Evolutionary conservation across 1,140 invertebrate species (phyloP).

Genomic region (Ostrea edulis): DNA sequence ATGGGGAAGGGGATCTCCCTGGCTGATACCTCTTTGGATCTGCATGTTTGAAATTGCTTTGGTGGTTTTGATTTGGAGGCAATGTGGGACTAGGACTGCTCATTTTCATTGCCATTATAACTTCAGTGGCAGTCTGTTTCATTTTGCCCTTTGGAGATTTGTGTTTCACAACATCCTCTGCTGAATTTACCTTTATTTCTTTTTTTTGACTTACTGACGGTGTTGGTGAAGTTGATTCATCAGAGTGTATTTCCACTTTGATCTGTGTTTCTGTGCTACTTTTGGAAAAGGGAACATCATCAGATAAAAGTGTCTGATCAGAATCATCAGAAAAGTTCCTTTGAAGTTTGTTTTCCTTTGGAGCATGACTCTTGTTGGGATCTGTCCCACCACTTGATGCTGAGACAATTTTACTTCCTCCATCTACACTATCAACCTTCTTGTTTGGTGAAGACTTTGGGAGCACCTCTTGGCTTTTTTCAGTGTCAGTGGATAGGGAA

Average conservation of each 20-base stretch:
- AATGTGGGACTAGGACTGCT: conserved; percentile 41
- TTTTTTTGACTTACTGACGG: neutral
- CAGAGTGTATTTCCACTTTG: conserved; percentile 56
- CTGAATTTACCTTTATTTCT: conserved; percentile 1
- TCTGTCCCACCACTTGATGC: conserved; percentile 5
- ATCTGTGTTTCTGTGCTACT: conserved; percentile 59
- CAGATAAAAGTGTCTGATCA: conserved; percentile 52
- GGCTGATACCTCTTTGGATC: conserved; percentile 32
- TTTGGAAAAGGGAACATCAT: conserved; percentile 56
- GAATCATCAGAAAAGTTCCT: conserved; percentile 58
- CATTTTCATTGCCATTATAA: conserved; percentile 11
- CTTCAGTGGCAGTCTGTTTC: conserved; percentile 14
- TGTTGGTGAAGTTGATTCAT: conserved; percentile 41
- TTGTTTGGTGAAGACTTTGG: neutral
- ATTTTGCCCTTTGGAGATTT: neutral
- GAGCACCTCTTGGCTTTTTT: neutral
- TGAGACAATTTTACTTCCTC: neutral
- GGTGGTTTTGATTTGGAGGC: conserved; percentile 22
- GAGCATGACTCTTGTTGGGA: conserved; percentile 15
- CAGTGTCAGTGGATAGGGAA: conserved; percentile 44
- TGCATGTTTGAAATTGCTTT: conserved; percentile 26
- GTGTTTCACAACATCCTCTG: conserved; percentile 10
- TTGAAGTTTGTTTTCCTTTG: conserved; percentile 40
- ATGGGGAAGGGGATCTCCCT: conserved; percentile 55
- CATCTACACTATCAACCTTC: conserved; percentile 24